Conservation (phyloP, 2,113 vertebrate species). For the Dissostichus mawsoni region DNA sequence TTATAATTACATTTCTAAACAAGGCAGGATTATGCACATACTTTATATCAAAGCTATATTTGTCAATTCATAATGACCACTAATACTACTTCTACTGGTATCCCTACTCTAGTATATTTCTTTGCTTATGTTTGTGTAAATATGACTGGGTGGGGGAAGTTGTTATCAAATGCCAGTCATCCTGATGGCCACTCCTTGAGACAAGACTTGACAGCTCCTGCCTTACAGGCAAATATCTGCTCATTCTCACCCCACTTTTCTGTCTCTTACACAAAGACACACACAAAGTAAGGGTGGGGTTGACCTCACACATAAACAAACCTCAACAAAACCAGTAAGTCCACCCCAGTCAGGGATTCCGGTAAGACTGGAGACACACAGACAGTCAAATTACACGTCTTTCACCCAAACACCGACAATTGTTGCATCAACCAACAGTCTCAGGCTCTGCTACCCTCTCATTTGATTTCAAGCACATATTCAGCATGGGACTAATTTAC, state of each 20-base stretch:
- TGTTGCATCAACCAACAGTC: constrained; percentile 48
- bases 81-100: background rate
- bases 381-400: constrained; percentile 68
- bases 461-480: constrained; percentile 43
- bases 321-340: constrained; percentile 67
- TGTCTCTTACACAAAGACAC: constrained; percentile 32
- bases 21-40: too few species aligned
- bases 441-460: constrained; percentile 39
- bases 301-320: constrained; percentile 57
- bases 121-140: constrained; percentile 12
- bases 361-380: constrained; percentile 61
- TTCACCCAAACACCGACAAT: constrained; percentile 47
- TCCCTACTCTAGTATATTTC: background rate
- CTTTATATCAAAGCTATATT: too few species aligned
- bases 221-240: constrained; percentile 50
- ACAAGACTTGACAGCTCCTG: constrained; percentile 58
- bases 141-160: background rate
- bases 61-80: background rate
- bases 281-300: constrained; percentile 48
- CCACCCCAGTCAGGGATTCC: constrained; percentile 53
- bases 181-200: constrained; percentile 40
- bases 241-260: constrained; percentile 22
- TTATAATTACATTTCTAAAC: too few species aligned
- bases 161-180: constrained; percentile 35
- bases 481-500: constrained; percentile 21